These are phyloP conservation scores for Oophaga sylvatica DNA, from an alignment of 2,797 vertebrate species.

Conservation along the genomic window DNA sequence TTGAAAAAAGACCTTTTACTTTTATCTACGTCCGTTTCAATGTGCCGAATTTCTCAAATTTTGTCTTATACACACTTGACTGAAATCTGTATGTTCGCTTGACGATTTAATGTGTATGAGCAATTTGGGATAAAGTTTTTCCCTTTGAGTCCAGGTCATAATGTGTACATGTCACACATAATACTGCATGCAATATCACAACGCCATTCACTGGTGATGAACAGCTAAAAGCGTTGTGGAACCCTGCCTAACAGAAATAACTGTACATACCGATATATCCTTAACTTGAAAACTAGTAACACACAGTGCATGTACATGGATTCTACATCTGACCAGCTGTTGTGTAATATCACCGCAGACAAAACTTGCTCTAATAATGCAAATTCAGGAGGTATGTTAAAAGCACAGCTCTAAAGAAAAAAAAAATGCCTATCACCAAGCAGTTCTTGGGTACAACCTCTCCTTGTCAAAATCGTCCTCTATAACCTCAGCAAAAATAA, in stretches of 20 bases:
- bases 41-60: too few species aligned
- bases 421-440: slow-evolving; percentile 7
- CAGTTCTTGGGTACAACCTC: slow-evolving; percentile 36
- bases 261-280: not conserved
- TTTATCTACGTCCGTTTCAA: too few species aligned
- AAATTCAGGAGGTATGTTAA: not conserved
- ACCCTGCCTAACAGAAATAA: not conserved
- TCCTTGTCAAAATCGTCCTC: slow-evolving; percentile 50
- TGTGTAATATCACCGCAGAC: not conserved
- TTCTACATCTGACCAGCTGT: not conserved
- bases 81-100: too few species aligned
- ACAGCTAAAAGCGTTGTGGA: not conserved
- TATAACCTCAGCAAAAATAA: slow-evolving; percentile 60
- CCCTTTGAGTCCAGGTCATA: too few species aligned
- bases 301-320: not conserved
- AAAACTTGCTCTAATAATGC: not conserved
- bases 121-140: too few species aligned
- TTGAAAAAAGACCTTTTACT: too few species aligned
- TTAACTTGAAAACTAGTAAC: not conserved
- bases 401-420: not conserved
- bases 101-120: too few species aligned
- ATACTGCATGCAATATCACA: not conserved
- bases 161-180: not conserved
- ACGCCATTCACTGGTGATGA: not conserved
- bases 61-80: too few species aligned